Evolutionary conservation across 2,797 vertebrate genomes (phyloP).

Genomic region (Clarias fuscus): DNA sequence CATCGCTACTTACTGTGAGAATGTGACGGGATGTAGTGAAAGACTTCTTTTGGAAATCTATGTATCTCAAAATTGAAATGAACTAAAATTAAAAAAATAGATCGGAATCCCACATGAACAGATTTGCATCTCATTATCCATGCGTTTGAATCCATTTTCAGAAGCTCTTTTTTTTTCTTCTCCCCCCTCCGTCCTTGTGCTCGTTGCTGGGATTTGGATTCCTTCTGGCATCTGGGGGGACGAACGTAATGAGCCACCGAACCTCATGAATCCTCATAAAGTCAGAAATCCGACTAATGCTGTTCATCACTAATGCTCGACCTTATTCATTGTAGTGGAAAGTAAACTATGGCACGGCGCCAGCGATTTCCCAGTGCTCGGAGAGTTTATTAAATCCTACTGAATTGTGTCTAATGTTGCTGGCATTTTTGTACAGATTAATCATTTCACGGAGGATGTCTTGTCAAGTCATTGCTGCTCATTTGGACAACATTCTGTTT

Average conservation of each 20-base stretch:
- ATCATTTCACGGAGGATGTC: constrained; percentile 3
- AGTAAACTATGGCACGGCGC: constrained; percentile 5
- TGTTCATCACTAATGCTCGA: constrained; percentile 17
- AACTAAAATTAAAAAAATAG: not conserved
- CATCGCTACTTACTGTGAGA: not conserved
- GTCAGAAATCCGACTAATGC: constrained; percentile 24
- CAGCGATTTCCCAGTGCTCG: not conserved
- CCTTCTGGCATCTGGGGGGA: constrained; percentile 23
- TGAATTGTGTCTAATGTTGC: constrained; percentile 21
- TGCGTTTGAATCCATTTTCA: not conserved
- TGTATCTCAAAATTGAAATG: not conserved
- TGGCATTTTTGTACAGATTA: constrained; percentile 6
- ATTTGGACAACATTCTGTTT: not conserved
- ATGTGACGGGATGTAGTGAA: not conserved
- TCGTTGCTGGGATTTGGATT: constrained; percentile 20
- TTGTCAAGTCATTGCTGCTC: not conserved
- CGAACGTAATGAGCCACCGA: not conserved
- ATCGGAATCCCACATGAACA: not conserved
- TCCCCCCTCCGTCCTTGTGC: not conserved
- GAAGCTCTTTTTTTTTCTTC: not conserved
- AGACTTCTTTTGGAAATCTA: not conserved
- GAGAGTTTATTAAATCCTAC: constrained; percentile 28
- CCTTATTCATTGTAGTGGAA: constrained; percentile 30
- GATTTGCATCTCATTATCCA: not conserved
- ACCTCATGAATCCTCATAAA: constrained; percentile 39